Evolutionary conservation across 2,113 vertebrate genomes (phyloP).

Genomic region (Vireo altiloquus): DNA sequence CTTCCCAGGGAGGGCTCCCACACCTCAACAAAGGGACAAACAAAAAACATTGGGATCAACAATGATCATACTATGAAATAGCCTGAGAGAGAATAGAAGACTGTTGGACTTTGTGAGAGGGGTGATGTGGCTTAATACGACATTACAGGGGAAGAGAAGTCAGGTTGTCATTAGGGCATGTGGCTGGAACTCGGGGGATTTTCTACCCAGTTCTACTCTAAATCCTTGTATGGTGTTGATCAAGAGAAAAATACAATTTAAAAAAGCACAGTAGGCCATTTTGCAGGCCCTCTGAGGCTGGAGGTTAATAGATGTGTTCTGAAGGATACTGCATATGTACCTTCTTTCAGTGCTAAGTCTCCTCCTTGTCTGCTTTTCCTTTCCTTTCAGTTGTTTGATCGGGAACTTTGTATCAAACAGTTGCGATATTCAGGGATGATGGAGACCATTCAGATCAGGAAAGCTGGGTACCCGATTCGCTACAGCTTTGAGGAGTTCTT

Average conservation of each 20-base stretch:
- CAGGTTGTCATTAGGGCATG: not conserved
- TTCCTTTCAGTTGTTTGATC: constrained; percentile 83
- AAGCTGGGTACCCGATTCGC: constrained; percentile 89
- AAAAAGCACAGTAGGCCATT: not conserved
- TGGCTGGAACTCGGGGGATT: not conserved
- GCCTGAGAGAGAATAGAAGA: not conserved
- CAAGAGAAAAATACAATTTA: not conserved
- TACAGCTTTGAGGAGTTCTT: constrained; percentile 89
- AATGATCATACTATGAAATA: not conserved
- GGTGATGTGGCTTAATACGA: not conserved
- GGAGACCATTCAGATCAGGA: constrained; percentile 93
- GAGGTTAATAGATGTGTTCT: not conserved
- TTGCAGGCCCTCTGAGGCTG: not conserved
- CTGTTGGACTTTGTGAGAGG: not conserved
- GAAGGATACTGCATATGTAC: not conserved
- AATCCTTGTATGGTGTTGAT: not conserved
- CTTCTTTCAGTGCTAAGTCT: not conserved
- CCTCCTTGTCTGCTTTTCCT: not conserved
- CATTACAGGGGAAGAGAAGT: not conserved
- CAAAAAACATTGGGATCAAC: not conserved
- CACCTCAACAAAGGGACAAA: not conserved
- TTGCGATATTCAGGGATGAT: constrained; percentile 95
- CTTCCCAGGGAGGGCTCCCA: too few species aligned
- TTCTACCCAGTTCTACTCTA: rapidly evolving
- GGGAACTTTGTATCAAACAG: constrained; percentile 89